These are phyloP conservation scores for Lithosia quadra DNA, from an alignment of 2,888 invertebrate genomes.

Conservation along the genomic window DNA sequence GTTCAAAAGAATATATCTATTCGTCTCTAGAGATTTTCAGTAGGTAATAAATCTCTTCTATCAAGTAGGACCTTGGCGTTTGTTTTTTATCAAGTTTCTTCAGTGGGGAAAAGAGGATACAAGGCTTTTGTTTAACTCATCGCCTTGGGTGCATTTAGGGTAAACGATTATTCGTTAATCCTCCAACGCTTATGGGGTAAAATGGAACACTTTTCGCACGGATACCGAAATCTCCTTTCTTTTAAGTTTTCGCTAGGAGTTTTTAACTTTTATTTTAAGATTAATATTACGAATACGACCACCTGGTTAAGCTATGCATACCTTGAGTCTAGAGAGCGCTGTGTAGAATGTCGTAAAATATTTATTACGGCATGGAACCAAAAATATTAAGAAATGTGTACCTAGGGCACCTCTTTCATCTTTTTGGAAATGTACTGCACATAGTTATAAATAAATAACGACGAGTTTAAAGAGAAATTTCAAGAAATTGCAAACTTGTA, in stretches of 20 bases:
- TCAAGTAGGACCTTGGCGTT: conserved; percentile 67
- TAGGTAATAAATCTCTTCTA: conserved; percentile 77
- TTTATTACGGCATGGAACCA: too few species aligned
- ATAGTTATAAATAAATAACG: too few species aligned
- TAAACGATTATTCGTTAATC: conserved; percentile 42
- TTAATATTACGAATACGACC: too few species aligned
- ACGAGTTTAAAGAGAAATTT: too few species aligned
- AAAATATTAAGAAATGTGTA: too few species aligned
- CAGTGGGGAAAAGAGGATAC: conserved; percentile 40
- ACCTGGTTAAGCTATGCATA: too few species aligned
- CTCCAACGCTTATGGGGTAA: conserved; percentile 45
- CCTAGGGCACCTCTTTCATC: too few species aligned
- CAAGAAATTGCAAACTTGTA: too few species aligned
- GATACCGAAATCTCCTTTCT: neutral
- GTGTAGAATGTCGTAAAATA: too few species aligned
- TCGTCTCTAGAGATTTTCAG: conserved; percentile 66
- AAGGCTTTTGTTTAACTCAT: conserved; percentile 52
- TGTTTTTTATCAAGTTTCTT: conserved; percentile 73
- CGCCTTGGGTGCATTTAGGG: conserved; percentile 62
- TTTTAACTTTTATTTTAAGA: too few species aligned
- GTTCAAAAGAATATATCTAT: conserved; percentile 73
- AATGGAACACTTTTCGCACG: conserved; percentile 45
- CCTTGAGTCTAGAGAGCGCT: too few species aligned
- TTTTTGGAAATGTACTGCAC: too few species aligned
- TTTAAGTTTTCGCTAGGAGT: neutral